A percentile compares a stretch with the other conserved stretches of the same genome.
Evolutionary conservation across 2,113 vertebrate species (phyloP).

Genomic region (Pteropus alecto): DNA sequence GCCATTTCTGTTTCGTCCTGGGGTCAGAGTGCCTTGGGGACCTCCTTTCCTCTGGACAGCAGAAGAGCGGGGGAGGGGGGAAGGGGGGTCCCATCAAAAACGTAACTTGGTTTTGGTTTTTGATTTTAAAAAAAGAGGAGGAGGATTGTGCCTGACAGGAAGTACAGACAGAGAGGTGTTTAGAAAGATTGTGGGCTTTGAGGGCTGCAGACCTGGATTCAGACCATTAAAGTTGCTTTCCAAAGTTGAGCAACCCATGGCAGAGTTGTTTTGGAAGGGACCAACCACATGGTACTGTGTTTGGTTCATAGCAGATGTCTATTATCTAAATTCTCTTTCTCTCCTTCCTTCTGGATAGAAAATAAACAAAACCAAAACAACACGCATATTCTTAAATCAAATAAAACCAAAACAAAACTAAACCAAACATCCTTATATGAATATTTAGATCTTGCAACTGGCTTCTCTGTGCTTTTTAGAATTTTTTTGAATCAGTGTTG

Average conservation of each 20-base stretch:
- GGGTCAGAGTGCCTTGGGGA: neutral
- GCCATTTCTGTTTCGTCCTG: neutral
- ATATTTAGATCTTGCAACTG: neutral
- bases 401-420: neutral
- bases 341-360: neutral
- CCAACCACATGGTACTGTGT: neutral
- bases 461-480: neutral
- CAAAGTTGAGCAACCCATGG: neutral
- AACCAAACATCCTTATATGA: neutral
- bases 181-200: neutral
- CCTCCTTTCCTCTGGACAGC: neutral
- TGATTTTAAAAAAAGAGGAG: neutral
- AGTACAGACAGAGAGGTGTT: neutral
- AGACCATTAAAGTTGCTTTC: neutral
- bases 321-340: neutral
- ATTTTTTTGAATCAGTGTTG: neutral
- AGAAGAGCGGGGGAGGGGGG: too few relatives aligned
- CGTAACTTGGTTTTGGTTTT: neutral
- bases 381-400: neutral
- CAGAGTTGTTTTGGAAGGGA: neutral
- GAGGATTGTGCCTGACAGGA: neutral
- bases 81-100: neutral
- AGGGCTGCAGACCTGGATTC: neutral
- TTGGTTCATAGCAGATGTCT: neutral
- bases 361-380: neutral